Percentiles rank a stretch among this genome's conserved stretches.
These are phyloP conservation scores for Epiperipatus broadwayi DNA, from an alignment of 2,888 invertebrate genomes.

Conservation along the genomic window DNA sequence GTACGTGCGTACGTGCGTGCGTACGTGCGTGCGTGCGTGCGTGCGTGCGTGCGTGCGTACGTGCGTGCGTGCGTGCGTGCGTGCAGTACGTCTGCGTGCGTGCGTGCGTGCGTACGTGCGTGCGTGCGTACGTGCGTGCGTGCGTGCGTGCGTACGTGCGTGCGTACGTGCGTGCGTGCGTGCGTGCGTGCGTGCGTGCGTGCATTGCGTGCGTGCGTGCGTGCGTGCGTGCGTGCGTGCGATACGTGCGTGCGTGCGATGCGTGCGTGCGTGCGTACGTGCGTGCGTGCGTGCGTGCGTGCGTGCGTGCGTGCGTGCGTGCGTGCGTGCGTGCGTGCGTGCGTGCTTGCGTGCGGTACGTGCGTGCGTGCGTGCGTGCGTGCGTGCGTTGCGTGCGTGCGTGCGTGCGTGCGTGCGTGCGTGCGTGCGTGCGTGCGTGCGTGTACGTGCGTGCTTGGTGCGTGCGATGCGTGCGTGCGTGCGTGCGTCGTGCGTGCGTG, in stretches of 20 bases:
- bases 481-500: too few relatives aligned
- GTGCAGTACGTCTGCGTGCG: not conserved
- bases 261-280: constrained; percentile 10
- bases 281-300: constrained; percentile 12
- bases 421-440: constrained; percentile 10
- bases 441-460: too few relatives aligned
- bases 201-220: too few relatives aligned
- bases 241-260: too few relatives aligned
- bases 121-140: constrained; percentile 9
- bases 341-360: constrained; percentile 1
- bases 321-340: constrained; percentile 10
- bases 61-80: not conserved
- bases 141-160: not conserved
- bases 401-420: constrained; percentile 12
- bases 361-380: constrained; percentile 5
- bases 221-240: constrained; percentile 12
- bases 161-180: not conserved
- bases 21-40: not conserved
- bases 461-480: too few relatives aligned
- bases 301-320: constrained; percentile 12
- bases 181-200: constrained; percentile 12
- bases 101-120: constrained; percentile 11
- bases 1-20: constrained; percentile 1
- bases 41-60: not conserved
- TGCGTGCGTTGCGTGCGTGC: constrained; percentile 7